Evolutionary conservation across 2,113 vertebrate species (phyloP), one percentile per base, ranked within the genome.

Genomic region (Cacatua alba): DNA sequence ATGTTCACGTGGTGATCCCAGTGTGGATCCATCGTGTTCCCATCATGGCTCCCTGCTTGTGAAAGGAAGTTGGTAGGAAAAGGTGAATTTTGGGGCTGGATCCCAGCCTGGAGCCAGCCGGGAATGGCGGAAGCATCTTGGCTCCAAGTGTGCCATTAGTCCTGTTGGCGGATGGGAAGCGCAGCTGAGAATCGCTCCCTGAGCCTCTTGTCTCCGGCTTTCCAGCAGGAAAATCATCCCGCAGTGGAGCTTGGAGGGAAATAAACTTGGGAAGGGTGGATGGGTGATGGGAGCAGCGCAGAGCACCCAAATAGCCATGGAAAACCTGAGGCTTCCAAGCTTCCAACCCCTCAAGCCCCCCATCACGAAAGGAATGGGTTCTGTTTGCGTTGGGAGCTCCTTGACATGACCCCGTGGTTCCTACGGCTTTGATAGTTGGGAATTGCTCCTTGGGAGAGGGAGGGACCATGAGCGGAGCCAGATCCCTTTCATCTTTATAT

Each of bases 1-100:
- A 0, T 11, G 1, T 10, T 25, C 21, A 4, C 21, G 33, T 24
- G 2, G 28, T 7, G 8, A 21, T 16, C 51, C 43, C 71, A 5
- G 5, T 2, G 55, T n/a, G 55, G 20, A n/a, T 59, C 55, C 33
- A 59, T 59, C 55, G 31, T 57, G 55, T 31, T 57, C 55, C 55
- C 55, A 13, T 35, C 60, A 13, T 11, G 63, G 13, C 13, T 49
- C 28, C 41, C 63, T 35, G 26, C 35, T 48, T 21, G 23, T 5
- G 5, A 31, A 14, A 6, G 55, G 33, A 41, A 70, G 17, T 68
- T 10, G 16, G 31, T 23, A 64, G 37, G 39, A 68, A 43, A 55
- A 82, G 39, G 63, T 6, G 16, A 9, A 35, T 86, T 60, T 68
- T 10, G 82, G 68, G 55, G 55, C 87, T 17, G 17, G 59, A 52